phyloP scores from a whole-genome alignment of 2,797 vertebrate species.

The Spinus olivaceus region DNA sequence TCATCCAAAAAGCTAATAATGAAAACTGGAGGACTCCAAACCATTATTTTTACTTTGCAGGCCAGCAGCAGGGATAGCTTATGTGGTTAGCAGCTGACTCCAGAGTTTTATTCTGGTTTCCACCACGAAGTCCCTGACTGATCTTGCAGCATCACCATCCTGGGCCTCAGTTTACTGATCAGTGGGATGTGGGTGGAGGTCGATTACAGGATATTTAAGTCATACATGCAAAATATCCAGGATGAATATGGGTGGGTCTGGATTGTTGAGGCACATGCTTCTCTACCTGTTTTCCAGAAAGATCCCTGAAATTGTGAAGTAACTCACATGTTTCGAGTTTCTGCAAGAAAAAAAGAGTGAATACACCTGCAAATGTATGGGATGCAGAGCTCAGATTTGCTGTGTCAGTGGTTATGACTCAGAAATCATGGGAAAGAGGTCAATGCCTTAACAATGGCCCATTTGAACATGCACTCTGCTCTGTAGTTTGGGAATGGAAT shows the following conservation, averaged over 20 bases:
- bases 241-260: background rate
- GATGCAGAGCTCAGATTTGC: background rate
- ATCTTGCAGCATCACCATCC: background rate
- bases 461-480: background rate
- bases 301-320: background rate
- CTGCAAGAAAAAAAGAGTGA: background rate
- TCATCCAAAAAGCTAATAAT: constrained; percentile 63
- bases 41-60: constrained; percentile 51
- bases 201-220: background rate
- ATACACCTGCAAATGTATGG: background rate
- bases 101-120: constrained; percentile 16
- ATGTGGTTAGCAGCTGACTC: constrained; percentile 54
- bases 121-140: background rate
- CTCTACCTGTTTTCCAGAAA: background rate
- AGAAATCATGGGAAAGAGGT: background rate
- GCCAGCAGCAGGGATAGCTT: constrained; percentile 41
- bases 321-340: background rate
- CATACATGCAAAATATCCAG: background rate
- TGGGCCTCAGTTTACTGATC: background rate
- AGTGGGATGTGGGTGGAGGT: background rate
- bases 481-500: background rate
- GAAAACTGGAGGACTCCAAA: constrained; percentile 54
- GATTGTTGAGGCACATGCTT: background rate
- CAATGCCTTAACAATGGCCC: background rate
- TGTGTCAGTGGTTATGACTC: background rate